Conservation (phyloP, 2,113 vertebrate genomes). For the Paedocypris sp. region DNA sequence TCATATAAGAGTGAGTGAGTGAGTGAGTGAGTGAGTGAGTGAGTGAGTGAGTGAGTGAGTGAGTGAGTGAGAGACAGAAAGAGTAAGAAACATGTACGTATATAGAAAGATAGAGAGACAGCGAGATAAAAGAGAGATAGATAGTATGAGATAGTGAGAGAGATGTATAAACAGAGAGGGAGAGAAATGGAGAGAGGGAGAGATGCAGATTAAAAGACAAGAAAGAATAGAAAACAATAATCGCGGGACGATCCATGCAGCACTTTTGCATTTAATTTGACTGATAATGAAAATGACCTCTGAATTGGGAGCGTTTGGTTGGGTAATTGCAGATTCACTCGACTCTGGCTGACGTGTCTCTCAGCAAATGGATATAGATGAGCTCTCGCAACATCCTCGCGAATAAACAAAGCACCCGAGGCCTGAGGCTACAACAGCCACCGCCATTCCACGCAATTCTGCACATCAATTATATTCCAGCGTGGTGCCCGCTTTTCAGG, state of each 20-base stretch:
- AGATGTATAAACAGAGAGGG: too few relatives aligned
- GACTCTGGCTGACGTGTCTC: slow-evolving; percentile 36
- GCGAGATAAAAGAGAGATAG: too few relatives aligned
- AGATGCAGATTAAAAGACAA: too few relatives aligned
- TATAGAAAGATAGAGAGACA: too few relatives aligned
- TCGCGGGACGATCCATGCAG: slow-evolving; percentile 43
- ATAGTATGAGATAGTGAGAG: too few relatives aligned
- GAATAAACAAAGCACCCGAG: slow-evolving; percentile 42
- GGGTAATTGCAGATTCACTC: slow-evolving; percentile 36
- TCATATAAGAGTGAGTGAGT: too few relatives aligned
- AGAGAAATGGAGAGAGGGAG: too few relatives aligned
- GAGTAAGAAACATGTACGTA: too few relatives aligned
- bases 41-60: too few relatives aligned
- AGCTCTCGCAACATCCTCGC: slow-evolving; percentile 28
- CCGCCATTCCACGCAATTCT: slow-evolving; percentile 40
- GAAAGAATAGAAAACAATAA: not conserved
- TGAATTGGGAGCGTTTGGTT: slow-evolving; percentile 43
- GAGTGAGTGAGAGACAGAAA: too few relatives aligned
- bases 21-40: too few relatives aligned
- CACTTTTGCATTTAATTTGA: slow-evolving; percentile 47
- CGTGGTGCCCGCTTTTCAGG: not conserved
- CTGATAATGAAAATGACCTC: slow-evolving; percentile 43
- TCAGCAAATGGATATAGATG: slow-evolving; percentile 46
- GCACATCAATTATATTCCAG: slow-evolving; percentile 39
- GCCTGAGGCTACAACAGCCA: slow-evolving; percentile 35